A percentile compares a stretch with the other conserved stretches of the same genome.
Conservation (phyloP, 2,113 vertebrate genomes). For the Silurus glanis region DNA sequence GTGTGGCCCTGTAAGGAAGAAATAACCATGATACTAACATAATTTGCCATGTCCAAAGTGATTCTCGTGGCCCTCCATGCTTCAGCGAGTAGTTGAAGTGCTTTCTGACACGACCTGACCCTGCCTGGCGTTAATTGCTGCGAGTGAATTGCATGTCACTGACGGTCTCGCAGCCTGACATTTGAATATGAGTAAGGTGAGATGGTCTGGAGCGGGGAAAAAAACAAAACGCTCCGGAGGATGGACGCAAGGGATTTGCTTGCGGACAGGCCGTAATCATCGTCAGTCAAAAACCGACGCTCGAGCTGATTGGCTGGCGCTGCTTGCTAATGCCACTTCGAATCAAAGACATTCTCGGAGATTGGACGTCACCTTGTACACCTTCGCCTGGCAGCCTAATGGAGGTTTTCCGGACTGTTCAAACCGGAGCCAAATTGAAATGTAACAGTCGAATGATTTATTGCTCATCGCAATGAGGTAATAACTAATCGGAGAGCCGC, state of each 20-base stretch:
- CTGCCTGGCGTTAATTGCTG: slow-evolving; percentile 38
- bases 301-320: slow-evolving; percentile 33
- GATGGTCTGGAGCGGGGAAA: slow-evolving; percentile 6
- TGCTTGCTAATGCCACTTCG: slow-evolving; percentile 46
- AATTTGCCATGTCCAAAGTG: slow-evolving; percentile 24
- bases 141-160: slow-evolving; percentile 45
- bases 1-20: neutral
- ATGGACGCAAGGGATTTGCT: slow-evolving; percentile 41
- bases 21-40: slow-evolving; percentile 27
- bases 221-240: slow-evolving; percentile 4
- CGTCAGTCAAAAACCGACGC: slow-evolving; percentile 33
- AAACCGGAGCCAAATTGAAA: slow-evolving; percentile 59
- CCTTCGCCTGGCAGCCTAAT: slow-evolving; percentile 55
- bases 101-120: slow-evolving; percentile 26
- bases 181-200: slow-evolving; percentile 44
- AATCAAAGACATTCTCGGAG: slow-evolving; percentile 51
- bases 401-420: slow-evolving; percentile 58
- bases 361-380: slow-evolving; percentile 51
- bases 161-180: slow-evolving; percentile 23
- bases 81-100: slow-evolving; percentile 20
- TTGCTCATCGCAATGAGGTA: slow-evolving; percentile 60
- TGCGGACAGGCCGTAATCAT: slow-evolving; percentile 40
- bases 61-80: slow-evolving; percentile 28
- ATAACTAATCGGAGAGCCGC: slow-evolving; percentile 64
- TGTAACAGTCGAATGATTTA: slow-evolving; percentile 58